Evolutionary conservation across 2,797 vertebrate species (phyloP), one percentile per base, ranked within the genome.

Genomic region (Meda fulgida): DNA sequence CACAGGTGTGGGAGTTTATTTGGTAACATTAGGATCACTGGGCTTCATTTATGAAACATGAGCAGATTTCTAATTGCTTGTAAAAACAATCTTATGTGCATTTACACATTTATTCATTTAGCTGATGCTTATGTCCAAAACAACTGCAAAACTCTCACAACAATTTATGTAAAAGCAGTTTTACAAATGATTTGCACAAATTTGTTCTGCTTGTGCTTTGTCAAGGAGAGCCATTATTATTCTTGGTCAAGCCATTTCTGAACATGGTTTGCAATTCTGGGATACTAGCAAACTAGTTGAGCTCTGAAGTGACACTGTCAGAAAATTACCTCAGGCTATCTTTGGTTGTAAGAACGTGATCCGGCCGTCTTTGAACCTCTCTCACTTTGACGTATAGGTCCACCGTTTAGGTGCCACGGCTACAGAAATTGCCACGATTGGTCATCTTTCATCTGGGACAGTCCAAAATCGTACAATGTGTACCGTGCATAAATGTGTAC

Each of bases 171-270:
- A 26, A 34, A 51, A n/a, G 51, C 8, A 2, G 34, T 58, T 58
- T 77, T 77, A 18, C 7, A 23, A 26, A 78, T 63, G 26, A 78
- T 7, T 29, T 40, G 38, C 36, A 21, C 16, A 46, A 38, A 46
- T 65, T 26, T 53, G 29, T 48, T 48, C 71, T 3, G 7, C n/a
- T 73, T 46, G 18, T 76, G 48, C 48, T 36, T 76, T 13, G 29
- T 75, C 48, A 76, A 34, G 6, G 31, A 13, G 29, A 76, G 48
- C 19, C 73, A 76, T 60, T 58, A 26, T 36, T 67, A 31, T 16
- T 67, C 65, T 60, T 77, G 75, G 53, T 58, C 53, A 40, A 77
- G 53, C 14, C 5, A 7, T 60, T 77, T 58, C 75, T 77, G 23
- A 77, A 77, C 26, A 60, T 26, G 58, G n/a, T 21, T 78, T 78